A percentile compares a stretch with the other conserved stretches of the same genome.
Evolutionary conservation across 2,888 invertebrate genomes (phyloP).

Genomic region (Dasysyrphus tricinctus): DNA sequence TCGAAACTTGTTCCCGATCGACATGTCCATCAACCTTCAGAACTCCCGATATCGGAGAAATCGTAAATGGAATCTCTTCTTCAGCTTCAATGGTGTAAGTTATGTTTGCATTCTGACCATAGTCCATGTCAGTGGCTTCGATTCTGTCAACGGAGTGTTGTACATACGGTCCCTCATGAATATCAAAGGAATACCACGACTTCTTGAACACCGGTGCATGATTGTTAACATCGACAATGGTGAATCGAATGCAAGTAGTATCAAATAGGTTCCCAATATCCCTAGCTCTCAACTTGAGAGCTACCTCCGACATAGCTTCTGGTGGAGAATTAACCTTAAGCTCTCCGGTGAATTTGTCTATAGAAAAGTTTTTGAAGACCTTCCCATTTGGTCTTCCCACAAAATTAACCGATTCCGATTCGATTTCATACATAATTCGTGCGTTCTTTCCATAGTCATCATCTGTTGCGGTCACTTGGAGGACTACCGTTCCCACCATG

Average conservation of each 20-base stretch:
- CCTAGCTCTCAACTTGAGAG: slow-evolving; percentile 89
- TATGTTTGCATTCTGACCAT: slow-evolving; percentile 91
- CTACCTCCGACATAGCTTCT: slow-evolving; percentile 90
- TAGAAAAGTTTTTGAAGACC: slow-evolving; percentile 85
- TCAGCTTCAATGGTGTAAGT: slow-evolving; percentile 87
- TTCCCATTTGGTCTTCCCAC: slow-evolving; percentile 82
- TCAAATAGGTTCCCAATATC: slow-evolving; percentile 91
- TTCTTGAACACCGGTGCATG: slow-evolving; percentile 93
- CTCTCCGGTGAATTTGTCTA: slow-evolving; percentile 91
- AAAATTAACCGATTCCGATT: slow-evolving; percentile 88
- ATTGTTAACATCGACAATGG: slow-evolving; percentile 91
- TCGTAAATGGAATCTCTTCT: slow-evolving; percentile 87
- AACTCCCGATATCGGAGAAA: slow-evolving; percentile 88
- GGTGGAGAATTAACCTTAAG: slow-evolving; percentile 88
- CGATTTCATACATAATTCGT: slow-evolving; percentile 88
- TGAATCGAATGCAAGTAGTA: slow-evolving; percentile 88
- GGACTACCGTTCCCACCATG: slow-evolving; percentile 87
- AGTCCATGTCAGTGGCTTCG: slow-evolving; percentile 91
- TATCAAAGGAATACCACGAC: slow-evolving; percentile 92
- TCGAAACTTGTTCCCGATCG: slow-evolving; percentile 90
- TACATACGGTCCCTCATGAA: slow-evolving; percentile 91
- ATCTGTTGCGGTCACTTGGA: slow-evolving; percentile 89
- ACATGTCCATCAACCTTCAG: slow-evolving; percentile 89
- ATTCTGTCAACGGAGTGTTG: slow-evolving; percentile 89
- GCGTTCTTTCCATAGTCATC: slow-evolving; percentile 89